phyloP scores from a whole-genome alignment of 2,888 invertebrate genomes.

The Mystacides longicornis region DNA sequence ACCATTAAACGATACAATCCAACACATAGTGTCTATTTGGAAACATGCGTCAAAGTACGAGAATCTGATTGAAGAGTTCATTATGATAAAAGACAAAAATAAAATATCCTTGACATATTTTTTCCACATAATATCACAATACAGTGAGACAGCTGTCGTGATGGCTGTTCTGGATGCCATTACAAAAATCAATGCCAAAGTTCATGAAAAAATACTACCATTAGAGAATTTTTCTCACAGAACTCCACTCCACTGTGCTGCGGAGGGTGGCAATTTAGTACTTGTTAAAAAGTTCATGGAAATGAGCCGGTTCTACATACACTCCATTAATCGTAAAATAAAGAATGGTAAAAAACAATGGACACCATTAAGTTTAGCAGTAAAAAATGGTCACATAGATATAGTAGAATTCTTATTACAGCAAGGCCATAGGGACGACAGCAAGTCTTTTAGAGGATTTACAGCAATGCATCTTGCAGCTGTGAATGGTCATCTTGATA shows the following conservation, averaged over 20 bases:
- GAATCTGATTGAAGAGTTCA: not conserved
- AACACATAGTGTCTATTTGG: not conserved
- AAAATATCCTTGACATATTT: not conserved
- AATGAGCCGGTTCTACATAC: not conserved
- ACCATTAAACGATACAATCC: not conserved
- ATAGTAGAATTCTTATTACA: not conserved
- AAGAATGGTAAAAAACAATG: not conserved
- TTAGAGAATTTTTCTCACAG: not conserved
- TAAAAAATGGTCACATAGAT: not conserved
- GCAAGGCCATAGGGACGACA: not conserved
- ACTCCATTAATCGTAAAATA: not conserved
- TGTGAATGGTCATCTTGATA: not conserved
- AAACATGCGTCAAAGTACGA: not conserved
- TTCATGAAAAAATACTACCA: not conserved
- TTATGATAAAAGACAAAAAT: not conserved
- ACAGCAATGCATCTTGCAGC: not conserved
- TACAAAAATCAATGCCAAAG: not conserved
- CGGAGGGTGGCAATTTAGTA: not conserved
- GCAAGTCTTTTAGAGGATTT: not conserved
- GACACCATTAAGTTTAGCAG: not conserved
- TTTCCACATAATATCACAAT: not conserved
- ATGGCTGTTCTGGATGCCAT: not conserved
- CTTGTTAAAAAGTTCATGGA: not conserved
- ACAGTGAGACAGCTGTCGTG: not conserved
- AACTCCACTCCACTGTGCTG: not conserved